Evolutionary conservation across 2,888 invertebrate genomes (phyloP), one percentile per base, ranked within the genome.

Genomic region (Scaptomyza caliginosa): DNA sequence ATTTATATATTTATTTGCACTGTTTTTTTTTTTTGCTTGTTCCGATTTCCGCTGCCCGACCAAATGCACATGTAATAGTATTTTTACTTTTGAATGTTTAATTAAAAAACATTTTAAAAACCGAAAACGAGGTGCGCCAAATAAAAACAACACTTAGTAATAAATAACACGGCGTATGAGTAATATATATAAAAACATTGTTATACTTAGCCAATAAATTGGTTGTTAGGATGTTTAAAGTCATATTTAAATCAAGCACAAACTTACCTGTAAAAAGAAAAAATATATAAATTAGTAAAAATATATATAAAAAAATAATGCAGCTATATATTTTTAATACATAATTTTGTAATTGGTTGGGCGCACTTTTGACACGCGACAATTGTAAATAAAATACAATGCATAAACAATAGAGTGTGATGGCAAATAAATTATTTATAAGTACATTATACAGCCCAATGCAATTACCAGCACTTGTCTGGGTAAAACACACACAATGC

Each of bases 281-380:
- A 38, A 39, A 56, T 24, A 40, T 40, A 39, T 26, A 36, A 42
- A 51, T 65, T 36, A 70, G 43, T 40, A 39, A 40, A 34, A 42
- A 4, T 50, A 45, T 16, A 11, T n/a, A n/a, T n/a, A n/a, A n/a
- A n/a, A n/a, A n/a, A n/a, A n/a, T n/a, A n/a, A n/a, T n/a, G n/a
- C n/a, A n/a, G n/a, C n/a, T n/a, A 13, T 34, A 34, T 54, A 38
- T 28, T 34, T 36, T 28, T 10, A 11, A 8, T 49, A 30, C 30
- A 16, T 8, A 8, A 19, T 36, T 34, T 6, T 52, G 10, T 50
- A 26, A 21, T 7, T 7, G 8, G 13, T 3, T 55, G 48, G 49
- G 13, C 58, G 55, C 76, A 72, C 72, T 70, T 56, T 65, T 65
- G 71, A 75, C 66, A 71, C 75, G 75, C 65, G 58, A 70, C 75